phyloP scores from a whole-genome alignment of 2,113 vertebrate genomes.

The Anoura caudifer region DNA sequence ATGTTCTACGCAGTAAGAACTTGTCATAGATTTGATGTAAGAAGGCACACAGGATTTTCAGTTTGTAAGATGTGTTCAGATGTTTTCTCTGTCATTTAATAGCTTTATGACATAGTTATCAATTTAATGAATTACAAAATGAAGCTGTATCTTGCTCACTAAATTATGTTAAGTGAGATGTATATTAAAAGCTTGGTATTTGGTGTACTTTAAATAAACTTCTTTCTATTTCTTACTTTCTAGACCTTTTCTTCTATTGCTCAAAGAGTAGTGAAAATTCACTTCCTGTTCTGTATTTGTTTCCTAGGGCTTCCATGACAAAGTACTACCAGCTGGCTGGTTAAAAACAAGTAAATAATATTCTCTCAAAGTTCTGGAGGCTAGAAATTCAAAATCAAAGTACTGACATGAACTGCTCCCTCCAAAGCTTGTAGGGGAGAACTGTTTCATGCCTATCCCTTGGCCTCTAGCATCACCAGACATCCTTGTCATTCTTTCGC shows the following conservation, averaged over 20 bases:
- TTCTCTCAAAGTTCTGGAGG: not conserved
- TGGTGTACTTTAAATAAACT: not conserved
- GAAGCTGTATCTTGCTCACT: not conserved
- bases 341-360: not conserved
- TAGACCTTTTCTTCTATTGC: not conserved
- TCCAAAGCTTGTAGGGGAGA: not conserved
- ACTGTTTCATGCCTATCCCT: not conserved
- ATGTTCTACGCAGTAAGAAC: accelerated
- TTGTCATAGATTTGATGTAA: not conserved
- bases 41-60: not conserved
- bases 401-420: not conserved
- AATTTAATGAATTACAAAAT: not conserved
- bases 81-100: not conserved
- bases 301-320: not conserved
- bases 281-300: not conserved
- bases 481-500: accelerated
- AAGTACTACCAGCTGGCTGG: not conserved
- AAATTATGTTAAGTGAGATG: not conserved
- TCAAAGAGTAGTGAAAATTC: not conserved
- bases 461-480: not conserved
- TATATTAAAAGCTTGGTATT: not conserved
- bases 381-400: not conserved
- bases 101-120: not conserved
- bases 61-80: not conserved
- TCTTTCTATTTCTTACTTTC: not conserved